Conservation (phyloP, 2,113 vertebrate species). For the Peromyscus polionotus region DNA sequence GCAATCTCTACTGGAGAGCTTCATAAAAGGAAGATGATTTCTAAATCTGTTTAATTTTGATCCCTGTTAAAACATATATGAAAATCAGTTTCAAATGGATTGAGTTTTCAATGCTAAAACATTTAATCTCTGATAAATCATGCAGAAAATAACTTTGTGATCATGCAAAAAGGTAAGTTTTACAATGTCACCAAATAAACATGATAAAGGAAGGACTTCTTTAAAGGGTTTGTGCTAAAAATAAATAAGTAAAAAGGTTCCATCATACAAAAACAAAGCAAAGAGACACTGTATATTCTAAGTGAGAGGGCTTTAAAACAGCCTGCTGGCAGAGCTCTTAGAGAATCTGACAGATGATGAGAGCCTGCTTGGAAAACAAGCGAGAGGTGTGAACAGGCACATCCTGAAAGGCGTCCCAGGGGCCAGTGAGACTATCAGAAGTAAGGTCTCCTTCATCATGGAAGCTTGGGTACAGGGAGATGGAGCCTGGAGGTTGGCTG, state of each 20-base stretch:
- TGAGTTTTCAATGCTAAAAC: neutral
- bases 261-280: neutral
- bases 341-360: neutral
- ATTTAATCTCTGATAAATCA: neutral
- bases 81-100: neutral
- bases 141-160: neutral
- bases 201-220: neutral
- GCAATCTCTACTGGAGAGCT: neutral
- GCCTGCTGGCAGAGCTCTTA: neutral
- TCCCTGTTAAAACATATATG: neutral
- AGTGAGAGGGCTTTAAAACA: neutral
- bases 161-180: neutral
- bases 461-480: neutral
- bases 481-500: neutral
- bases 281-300: neutral
- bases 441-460: rapidly evolving
- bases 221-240: neutral
- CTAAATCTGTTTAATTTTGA: neutral
- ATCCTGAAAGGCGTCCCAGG: neutral
- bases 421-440: neutral
- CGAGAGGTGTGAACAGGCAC: neutral
- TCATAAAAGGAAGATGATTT: neutral
- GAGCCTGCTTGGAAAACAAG: neutral
- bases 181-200: neutral
- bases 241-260: neutral